Evolutionary conservation across 2,113 vertebrate species (phyloP), one percentile per base, ranked within the genome.

Genomic region (Formicarius rufipectus): DNA sequence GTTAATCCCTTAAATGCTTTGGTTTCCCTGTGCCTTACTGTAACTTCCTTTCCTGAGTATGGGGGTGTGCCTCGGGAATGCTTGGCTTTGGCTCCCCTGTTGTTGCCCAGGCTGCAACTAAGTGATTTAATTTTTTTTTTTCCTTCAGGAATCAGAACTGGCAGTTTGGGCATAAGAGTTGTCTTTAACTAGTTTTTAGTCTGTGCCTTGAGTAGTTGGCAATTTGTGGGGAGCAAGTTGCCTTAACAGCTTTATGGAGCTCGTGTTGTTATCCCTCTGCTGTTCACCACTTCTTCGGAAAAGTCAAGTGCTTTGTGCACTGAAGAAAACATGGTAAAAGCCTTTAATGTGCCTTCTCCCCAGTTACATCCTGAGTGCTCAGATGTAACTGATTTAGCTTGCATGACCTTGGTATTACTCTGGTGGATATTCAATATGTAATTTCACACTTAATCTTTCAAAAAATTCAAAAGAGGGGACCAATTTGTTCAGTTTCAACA

Each of bases 401-500:
- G 25, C 0, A 0, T 95, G 66, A 93, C 94, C 78, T 77, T 89
- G 66, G 19, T 87, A 52, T 97, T 92, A 63, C 60, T 93, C 37
- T 75, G 76, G 45, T 80, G 82, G 79, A 53, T 97, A 86, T 80
- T 87, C 49, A 75, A 27, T 63, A 47, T 82, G 44, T 53, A 95
- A 66, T 94, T 90, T 95, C 91, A 94, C 90, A 91, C 82, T 62
- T 89, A 96, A 90, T 88, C 49, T 95, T 95, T 97, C 72, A 95
- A 95, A 75, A 88, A 69, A 94, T 96, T 96, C 69, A 68, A 63
- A 97, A 95, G 56, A 87, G 84, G 80, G 67, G 89, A 62, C 37
- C 28, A 85, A 84, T 94, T 95, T 95, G 44, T 79, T 95, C 84
- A 58, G 30, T 81, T 96, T 91, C 89, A 53, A 47, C 86, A 88